Percentiles rank a stretch among this genome's conserved stretches.
Evolutionary conservation across 2,797 vertebrate genomes (phyloP).

Genomic region (Myotis myotis): DNA sequence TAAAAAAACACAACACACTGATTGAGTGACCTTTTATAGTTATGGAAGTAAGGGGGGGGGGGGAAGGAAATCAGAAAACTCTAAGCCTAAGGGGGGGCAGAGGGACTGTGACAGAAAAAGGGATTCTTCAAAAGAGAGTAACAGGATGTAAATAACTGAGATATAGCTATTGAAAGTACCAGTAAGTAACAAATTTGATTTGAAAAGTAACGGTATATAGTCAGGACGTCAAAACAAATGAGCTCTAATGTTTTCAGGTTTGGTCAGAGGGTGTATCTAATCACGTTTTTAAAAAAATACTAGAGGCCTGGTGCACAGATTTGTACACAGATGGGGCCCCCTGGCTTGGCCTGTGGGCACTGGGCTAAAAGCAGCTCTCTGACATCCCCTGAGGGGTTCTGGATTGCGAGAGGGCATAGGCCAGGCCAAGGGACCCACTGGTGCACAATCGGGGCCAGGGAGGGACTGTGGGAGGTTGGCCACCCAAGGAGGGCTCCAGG

Average conservation of each 20-base stretch:
- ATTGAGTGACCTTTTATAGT: neutral
- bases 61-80: neutral
- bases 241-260: neutral
- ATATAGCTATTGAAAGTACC: neutral
- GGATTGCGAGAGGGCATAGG: too few relatives aligned
- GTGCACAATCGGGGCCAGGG: too few relatives aligned
- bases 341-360: too few relatives aligned
- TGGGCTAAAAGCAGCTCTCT: too few relatives aligned
- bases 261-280: neutral
- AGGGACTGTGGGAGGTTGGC: too few relatives aligned
- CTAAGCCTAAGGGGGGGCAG: neutral
- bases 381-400: too few relatives aligned
- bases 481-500: too few relatives aligned
- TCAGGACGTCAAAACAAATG: neutral
- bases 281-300: neutral
- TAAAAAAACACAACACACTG: neutral
- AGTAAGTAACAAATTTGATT: neutral
- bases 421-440: too few relatives aligned
- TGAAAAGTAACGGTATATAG: neutral
- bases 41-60: neutral
- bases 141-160: neutral
- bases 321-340: too few relatives aligned
- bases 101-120: neutral
- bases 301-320: too few relatives aligned
- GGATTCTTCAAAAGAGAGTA: constrained; percentile 35